phyloP scores from a whole-genome alignment of 1,140 invertebrate genomes.

The Bombus fervidus region DNA sequence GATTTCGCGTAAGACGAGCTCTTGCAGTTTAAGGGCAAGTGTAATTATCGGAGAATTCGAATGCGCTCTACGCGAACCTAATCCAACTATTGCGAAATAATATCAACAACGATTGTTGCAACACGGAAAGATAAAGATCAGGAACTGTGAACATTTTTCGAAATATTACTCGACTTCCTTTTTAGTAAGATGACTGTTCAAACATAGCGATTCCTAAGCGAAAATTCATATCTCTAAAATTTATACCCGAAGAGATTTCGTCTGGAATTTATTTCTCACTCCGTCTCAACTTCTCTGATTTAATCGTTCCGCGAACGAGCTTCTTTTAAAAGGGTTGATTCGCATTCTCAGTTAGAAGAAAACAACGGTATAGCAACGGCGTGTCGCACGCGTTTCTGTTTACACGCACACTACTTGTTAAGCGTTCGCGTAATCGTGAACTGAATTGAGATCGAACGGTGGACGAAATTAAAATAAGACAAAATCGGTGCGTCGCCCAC shows the following conservation, averaged over 20 bases:
- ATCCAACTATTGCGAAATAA: background rate
- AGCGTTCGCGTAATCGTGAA: conserved; percentile 9
- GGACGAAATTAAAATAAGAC: conserved; percentile 37
- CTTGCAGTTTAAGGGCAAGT: background rate
- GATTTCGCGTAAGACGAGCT: background rate
- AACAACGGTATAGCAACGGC: background rate
- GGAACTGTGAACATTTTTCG: background rate
- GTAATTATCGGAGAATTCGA: background rate
- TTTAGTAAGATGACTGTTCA: background rate
- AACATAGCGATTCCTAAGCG: background rate
- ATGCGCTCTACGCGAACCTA: background rate
- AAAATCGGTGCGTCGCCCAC: conserved; percentile 5
- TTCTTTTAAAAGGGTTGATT: background rate
- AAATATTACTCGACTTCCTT: background rate
- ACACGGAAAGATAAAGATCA: too few relatives aligned
- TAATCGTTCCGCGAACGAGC: background rate
- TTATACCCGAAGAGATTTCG: too few relatives aligned
- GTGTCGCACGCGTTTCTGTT: background rate
- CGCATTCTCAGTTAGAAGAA: background rate
- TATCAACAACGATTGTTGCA: background rate
- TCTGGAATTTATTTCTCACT: too few relatives aligned
- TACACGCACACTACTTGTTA: conserved; percentile 10
- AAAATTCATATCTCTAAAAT: background rate
- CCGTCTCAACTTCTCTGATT: background rate
- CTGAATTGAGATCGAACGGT: conserved; percentile 32